Base-by-base conservation (phyloP, 2,888 invertebrate species). In the Ochlodes sylvanus region DNA sequence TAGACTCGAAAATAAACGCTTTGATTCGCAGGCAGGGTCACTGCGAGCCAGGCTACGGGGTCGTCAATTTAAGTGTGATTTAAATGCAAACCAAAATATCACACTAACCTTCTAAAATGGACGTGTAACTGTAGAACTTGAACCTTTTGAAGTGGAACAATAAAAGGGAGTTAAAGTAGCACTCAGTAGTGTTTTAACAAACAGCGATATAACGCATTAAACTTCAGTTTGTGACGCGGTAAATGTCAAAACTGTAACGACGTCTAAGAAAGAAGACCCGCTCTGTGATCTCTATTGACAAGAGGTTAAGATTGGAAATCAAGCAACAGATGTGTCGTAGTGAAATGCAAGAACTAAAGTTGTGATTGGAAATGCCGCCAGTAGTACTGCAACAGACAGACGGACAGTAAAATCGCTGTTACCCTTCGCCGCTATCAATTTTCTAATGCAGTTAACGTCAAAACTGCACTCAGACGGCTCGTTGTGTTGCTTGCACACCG, bases 391-490 rank as follows among this genome's bases (percentile, higher is more conserved):
- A 54, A 68, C 69, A 60, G 67, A 52, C 67, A 56, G 69, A 71
- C 71, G 58, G 74, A 75, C 73, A 80, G 79, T 86, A 85, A 83
- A 83, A 82, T 76, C 74, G 77, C 73, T 76, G 76, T 80, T 83
- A 83, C 80, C 79, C 81, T 79, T 79, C 67, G 58, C 73, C 71
- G 79, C 83, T 79, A 87, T 87, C 84, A 86, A 84, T 86, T 83
- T 76, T 78, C 76, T 79, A 78, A 79, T 79, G 83, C 82, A 84
- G 84, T 87, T 82, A 85, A 83, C 77, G 87, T 85, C 85, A 82
- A 71, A 75, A 77, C 72, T 79, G 78, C 77, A 77, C 73, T 75
- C 76, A 61, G 67, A 67, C 54, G 70, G 75, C 71, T 69, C 67
- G 72, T 71, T 70, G 69, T 65, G 72, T 73, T 71, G 68, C 72